These are phyloP conservation scores for Adelphocoris suturalis DNA, from an alignment of 2,888 invertebrate species.

Conservation along the genomic window DNA sequence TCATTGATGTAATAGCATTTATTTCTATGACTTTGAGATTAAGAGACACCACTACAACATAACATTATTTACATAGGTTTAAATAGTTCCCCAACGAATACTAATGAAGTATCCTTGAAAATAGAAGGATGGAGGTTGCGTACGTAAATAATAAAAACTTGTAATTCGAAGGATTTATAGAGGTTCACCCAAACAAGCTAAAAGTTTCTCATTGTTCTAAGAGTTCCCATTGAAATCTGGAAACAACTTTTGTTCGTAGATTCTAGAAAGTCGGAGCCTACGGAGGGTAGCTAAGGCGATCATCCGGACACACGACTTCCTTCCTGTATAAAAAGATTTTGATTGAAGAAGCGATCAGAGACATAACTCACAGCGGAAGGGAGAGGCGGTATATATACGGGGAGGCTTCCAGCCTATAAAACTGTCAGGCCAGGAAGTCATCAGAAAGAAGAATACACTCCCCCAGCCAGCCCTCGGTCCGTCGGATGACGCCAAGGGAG, in stretches of 20 bases:
- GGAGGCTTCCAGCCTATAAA: slow-evolving; percentile 54
- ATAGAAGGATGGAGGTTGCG: no score
- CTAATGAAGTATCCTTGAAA: no score
- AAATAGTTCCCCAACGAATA: no score
- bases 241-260: slow-evolving; percentile 16
- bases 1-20: no score
- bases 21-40: no score
- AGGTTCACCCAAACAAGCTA: no score
- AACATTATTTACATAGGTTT: no score
- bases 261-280: neutral
- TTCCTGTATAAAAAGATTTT: slow-evolving; percentile 68
- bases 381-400: slow-evolving; percentile 40
- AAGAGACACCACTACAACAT: no score
- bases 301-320: slow-evolving; percentile 68
- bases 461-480: slow-evolving; percentile 26
- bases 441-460: slow-evolving; percentile 70
- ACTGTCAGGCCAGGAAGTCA: slow-evolving; percentile 70
- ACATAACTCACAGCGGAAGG: slow-evolving; percentile 64
- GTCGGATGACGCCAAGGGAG: slow-evolving; percentile 40
- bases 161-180: no score
- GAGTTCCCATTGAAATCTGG: neutral
- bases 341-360: slow-evolving; percentile 69
- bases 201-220: no score
- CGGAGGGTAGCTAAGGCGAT: slow-evolving; percentile 48
- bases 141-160: no score